Conservation (phyloP, 2,797 vertebrate genomes). For the Coracias cyanogaster region DNA sequence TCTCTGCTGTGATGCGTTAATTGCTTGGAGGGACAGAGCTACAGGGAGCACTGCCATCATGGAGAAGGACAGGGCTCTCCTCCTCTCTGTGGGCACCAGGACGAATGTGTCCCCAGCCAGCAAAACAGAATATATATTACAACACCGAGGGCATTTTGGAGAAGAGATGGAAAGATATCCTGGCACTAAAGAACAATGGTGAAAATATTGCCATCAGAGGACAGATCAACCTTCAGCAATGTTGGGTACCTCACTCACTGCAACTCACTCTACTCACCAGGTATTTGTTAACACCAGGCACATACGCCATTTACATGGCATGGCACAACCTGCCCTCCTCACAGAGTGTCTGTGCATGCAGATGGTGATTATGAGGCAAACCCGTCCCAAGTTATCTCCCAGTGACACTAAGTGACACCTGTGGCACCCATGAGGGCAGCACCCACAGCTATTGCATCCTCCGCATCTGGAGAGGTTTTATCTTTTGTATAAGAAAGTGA, state of each 20-base stretch:
- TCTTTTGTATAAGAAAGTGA: not conserved
- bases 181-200: not conserved
- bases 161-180: not conserved
- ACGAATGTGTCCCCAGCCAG: not conserved
- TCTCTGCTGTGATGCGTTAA: not conserved
- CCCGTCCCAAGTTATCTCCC: not conserved
- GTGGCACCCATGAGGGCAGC: fast-evolving
- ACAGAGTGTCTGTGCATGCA: not conserved
- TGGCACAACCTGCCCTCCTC: not conserved
- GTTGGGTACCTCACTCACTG: not conserved
- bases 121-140: not conserved
- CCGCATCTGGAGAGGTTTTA: not conserved
- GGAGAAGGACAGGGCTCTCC: not conserved
- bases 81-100: fast-evolving
- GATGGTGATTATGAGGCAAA: not conserved
- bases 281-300: not conserved
- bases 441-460: not conserved
- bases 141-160: not conserved
- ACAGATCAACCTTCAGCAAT: not conserved
- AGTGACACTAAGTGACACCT: not conserved
- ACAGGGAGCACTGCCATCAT: fast-evolving
- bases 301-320: fast-evolving
- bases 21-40: not conserved
- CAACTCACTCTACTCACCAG: not conserved
- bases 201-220: not conserved